Conservation (phyloP, 2,888 invertebrate species). For the Neoitamus cyanurus region DNA sequence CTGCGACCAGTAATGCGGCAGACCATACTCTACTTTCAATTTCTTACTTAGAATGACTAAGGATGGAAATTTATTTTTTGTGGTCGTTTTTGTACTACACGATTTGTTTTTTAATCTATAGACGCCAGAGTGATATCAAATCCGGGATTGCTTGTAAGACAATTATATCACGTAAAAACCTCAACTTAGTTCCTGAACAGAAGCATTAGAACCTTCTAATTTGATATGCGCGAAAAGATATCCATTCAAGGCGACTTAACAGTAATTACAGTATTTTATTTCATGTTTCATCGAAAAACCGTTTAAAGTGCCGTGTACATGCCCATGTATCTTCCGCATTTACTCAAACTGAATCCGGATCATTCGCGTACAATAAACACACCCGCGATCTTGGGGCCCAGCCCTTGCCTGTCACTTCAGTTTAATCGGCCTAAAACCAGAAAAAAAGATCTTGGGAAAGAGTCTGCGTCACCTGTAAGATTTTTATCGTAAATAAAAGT, state of each 20-base stretch:
- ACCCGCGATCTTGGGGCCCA: neutral
- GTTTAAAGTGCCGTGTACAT: neutral
- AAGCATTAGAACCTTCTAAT: neutral
- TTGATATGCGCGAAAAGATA: neutral
- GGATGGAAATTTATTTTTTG: no score
- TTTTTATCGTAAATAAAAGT: conserved; percentile 2
- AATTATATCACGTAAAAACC: no score
- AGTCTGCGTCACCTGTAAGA: neutral
- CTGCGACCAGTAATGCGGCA: no score
- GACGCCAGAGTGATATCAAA: no score
- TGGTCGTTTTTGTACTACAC: no score
- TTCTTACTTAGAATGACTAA: no score
- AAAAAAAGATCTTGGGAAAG: neutral
- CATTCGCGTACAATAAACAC: neutral
- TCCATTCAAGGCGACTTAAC: neutral
- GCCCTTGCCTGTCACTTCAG: neutral
- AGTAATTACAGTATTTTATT: neutral
- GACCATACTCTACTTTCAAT: no score
- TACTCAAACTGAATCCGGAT: neutral
- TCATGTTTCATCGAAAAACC: neutral
- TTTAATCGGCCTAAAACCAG: neutral
- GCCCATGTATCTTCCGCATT: neutral
- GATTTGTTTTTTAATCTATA: no score
- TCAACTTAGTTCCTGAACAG: no score
- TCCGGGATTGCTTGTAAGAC: no score